Evolutionary conservation across 2,888 invertebrate species (phyloP).

Genomic region (Catocala sponsa): DNA sequence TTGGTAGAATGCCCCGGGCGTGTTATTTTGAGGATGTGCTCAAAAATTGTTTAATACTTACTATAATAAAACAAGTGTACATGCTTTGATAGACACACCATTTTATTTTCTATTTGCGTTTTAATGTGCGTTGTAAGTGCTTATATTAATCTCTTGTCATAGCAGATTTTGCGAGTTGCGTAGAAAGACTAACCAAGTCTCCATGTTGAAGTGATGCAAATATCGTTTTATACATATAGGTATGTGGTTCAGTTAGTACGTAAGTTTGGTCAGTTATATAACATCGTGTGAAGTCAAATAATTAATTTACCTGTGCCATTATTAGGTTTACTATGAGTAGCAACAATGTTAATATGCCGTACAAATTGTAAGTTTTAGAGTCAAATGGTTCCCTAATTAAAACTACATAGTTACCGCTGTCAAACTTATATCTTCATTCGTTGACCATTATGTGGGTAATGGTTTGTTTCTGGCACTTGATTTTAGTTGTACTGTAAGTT

Average conservation of each 20-base stretch:
- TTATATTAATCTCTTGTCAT: too few species aligned
- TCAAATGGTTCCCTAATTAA: constrained; percentile 53
- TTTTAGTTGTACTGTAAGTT: constrained; percentile 14
- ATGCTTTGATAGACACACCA: too few species aligned
- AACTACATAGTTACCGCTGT: constrained; percentile 41
- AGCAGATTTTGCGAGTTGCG: constrained; percentile 20
- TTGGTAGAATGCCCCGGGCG: background rate
- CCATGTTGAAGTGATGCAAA: too few species aligned
- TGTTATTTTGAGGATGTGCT: background rate
- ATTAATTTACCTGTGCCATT: constrained; percentile 50
- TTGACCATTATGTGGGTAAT: constrained; percentile 14
- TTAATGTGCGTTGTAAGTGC: too few species aligned
- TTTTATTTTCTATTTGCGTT: too few species aligned
- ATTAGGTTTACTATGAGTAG: constrained; percentile 54
- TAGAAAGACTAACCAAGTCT: too few species aligned
- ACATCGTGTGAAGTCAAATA: constrained; percentile 54
- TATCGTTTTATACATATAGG: background rate
- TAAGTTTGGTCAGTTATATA: constrained; percentile 54
- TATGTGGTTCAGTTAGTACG: constrained; percentile 53
- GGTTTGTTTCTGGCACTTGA: background rate
- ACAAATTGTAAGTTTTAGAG: constrained; percentile 50
- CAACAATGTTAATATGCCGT: constrained; percentile 51
- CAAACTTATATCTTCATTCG: too few species aligned
- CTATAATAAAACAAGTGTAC: too few species aligned
- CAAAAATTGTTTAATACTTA: too few species aligned